Evolutionary conservation across 2,797 vertebrate species (phyloP).

Genomic region (Pseudochromis fuscus): DNA sequence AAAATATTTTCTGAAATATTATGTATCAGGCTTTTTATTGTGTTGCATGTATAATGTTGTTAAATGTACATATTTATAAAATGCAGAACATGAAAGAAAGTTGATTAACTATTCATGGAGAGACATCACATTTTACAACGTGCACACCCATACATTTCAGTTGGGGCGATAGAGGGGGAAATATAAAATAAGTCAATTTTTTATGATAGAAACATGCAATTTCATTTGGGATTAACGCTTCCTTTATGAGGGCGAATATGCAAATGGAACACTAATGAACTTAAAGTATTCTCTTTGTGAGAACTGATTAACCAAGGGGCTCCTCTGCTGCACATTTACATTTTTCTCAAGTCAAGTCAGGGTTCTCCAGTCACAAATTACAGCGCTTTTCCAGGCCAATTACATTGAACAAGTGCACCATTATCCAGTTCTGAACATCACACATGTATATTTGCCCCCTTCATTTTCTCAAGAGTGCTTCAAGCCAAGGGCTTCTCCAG

Average conservation of each 20-base stretch:
- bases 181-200: conserved; percentile 66
- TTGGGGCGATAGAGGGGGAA: conserved; percentile 29
- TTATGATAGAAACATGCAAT: conserved; percentile 76
- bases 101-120: conserved; percentile 35
- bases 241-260: conserved; percentile 80
- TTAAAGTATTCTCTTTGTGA: conserved; percentile 85
- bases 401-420: conserved; percentile 84
- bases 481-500: conserved; percentile 74
- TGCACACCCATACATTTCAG: conserved; percentile 50
- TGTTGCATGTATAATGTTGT: conserved; percentile 6
- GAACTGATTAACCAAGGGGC: conserved; percentile 84
- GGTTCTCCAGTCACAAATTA: conserved; percentile 87
- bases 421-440: conserved; percentile 88
- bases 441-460: conserved; percentile 83
- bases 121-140: conserved; percentile 34
- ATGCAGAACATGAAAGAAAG: conserved; percentile 27
- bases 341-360: conserved; percentile 83
- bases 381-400: conserved; percentile 83
- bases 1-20: neutral
- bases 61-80: conserved; percentile 19
- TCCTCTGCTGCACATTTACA: conserved; percentile 83
- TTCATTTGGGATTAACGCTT: conserved; percentile 81
- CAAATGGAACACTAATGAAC: conserved; percentile 83
- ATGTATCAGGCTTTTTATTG: neutral
- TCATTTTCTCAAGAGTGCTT: conserved; percentile 87